Base-by-base conservation (phyloP, 2,888 invertebrate species). In the Phyllotreta striolata region DNA sequence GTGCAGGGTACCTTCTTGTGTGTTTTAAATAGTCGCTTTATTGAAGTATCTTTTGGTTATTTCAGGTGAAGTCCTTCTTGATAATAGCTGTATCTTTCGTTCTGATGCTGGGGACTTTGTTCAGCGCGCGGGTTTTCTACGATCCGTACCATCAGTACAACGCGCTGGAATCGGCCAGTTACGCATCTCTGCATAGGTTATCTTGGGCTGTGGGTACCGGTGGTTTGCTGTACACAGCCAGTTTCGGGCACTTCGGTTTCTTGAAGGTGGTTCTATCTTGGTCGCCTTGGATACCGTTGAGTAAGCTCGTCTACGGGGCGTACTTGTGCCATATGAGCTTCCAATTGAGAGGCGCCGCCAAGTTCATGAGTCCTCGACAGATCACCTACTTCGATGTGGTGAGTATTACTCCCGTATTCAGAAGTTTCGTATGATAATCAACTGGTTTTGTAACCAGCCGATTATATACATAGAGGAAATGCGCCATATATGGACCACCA, bases 201-300 rank as follows among this genome's bases (percentile, higher is more conserved):
- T 78, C 83, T 0, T 88, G 87, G 87, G 84, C 85, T 0, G 63
- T 81, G 1, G 85, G 86, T 0, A 79, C 85, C 0, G 79, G 83
- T 0, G 70, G 85, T 0, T 66, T 88, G 3, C 78, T 87, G 0
- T 78, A 85, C 35, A 84, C 84, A 35, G 84, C 85, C 57, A 83
- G 84, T 1, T 83, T 85, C 64, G 88, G 88, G 47, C 80, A 81
- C 64, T 76, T 76, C 8, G 73, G 67, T 35, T 70, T 77, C 35
- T 41, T 80, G 35, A 71, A 73, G 10, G 73, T 83, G 82, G 81
- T 85, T 51, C 76, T 87, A 1, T 81, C 82, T 51, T 88, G 87
- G 87, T 82, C 81, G 51, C 84, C 85, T 0, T 87, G 86, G 84
- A 83, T 85, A 47, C 85, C 87, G 0, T 79, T 88, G 0, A 86